Base-by-base conservation (phyloP, 2,888 invertebrate species). In the Alitta virens region DNA sequence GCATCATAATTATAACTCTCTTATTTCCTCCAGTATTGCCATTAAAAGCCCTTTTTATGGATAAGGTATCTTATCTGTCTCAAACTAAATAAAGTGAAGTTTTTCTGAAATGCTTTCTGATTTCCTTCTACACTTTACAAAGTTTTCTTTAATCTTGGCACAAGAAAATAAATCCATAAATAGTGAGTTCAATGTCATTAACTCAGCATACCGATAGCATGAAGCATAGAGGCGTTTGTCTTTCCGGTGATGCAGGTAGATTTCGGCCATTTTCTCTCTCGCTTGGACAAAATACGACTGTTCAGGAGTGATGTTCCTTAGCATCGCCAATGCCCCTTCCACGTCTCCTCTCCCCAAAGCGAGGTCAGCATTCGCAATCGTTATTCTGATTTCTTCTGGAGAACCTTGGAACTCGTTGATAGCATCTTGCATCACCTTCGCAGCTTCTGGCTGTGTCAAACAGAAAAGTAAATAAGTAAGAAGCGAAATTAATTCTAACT, bases 151-250 rank as follows among this genome's bases (percentile, higher is more conserved):
- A n/a, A n/a, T n/a, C n/a, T n/a, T n/a, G n/a, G n/a, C n/a, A n/a
- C n/a, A n/a, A n/a, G n/a, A n/a, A n/a, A n/a, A n/a, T n/a, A n/a
- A n/a, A n/a, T n/a, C n/a, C n/a, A n/a, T n/a, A n/a, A n/a, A n/a
- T n/a, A n/a, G n/a, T n/a, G n/a, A n/a, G n/a, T n/a, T n/a, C n/a
- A n/a, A n/a, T n/a, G n/a, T 40, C 9, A 40, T 23, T 18, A 53
- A 55, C 2, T 7, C 9, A 50, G 18, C 70, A 46, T 67, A 85
- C 85, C 82, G 83, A 75, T 86, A 96, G 80, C 95, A 95, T 69
- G 88, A 87, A 1, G 94, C 90, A 82, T 92, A 98, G 74, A 92
- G 89, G 27, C 89, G 85, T 38, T 91, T 88, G 82, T 98, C 95
- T 63, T 91, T 91, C 64, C 91, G 88, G 71, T 92, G 87, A 67